Percentiles rank a stretch among this genome's conserved stretches.
phyloP scores from a whole-genome alignment of 2,113 vertebrate species.

The Holacanthus passer region DNA sequence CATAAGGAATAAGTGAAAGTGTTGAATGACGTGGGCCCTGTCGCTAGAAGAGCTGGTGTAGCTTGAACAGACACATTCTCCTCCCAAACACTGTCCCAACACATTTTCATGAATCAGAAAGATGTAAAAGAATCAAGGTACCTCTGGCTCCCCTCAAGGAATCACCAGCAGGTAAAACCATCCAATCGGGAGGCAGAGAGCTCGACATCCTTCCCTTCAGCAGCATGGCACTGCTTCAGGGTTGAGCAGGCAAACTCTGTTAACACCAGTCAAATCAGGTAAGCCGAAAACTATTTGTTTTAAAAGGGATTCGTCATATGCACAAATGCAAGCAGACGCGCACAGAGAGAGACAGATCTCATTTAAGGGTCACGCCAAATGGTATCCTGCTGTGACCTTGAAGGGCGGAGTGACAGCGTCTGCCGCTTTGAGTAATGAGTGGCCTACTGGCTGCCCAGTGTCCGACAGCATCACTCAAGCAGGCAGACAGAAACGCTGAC shows the following conservation, averaged over 20 bases:
- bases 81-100: slow-evolving; percentile 2
- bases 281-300: not conserved
- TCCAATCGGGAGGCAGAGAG: slow-evolving; percentile 25
- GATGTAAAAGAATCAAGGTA: slow-evolving; percentile 7
- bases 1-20: slow-evolving; percentile 44
- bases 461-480: slow-evolving; percentile 32
- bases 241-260: slow-evolving; percentile 22
- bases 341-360: slow-evolving; percentile 13
- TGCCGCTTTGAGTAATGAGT: slow-evolving; percentile 60
- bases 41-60: slow-evolving; percentile 21
- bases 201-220: slow-evolving; percentile 19
- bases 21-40: slow-evolving; percentile 23
- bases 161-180: slow-evolving; percentile 23
- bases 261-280: slow-evolving; percentile 15
- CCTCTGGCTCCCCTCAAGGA: slow-evolving; percentile 5
- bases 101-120: slow-evolving; percentile 42
- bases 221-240: slow-evolving; percentile 26
- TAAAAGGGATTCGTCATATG: not conserved
- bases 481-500: slow-evolving; percentile 45
- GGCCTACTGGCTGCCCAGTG: slow-evolving; percentile 19
- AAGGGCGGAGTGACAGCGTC: slow-evolving; percentile 34
- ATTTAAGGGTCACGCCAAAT: slow-evolving; percentile 21
- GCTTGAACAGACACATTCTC: slow-evolving; percentile 27
- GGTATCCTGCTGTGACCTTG: slow-evolving; percentile 58
- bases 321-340: slow-evolving; percentile 11